These are phyloP conservation scores for Coremacera marginata DNA, from an alignment of 2,888 invertebrate species.

Conservation along the genomic window DNA sequence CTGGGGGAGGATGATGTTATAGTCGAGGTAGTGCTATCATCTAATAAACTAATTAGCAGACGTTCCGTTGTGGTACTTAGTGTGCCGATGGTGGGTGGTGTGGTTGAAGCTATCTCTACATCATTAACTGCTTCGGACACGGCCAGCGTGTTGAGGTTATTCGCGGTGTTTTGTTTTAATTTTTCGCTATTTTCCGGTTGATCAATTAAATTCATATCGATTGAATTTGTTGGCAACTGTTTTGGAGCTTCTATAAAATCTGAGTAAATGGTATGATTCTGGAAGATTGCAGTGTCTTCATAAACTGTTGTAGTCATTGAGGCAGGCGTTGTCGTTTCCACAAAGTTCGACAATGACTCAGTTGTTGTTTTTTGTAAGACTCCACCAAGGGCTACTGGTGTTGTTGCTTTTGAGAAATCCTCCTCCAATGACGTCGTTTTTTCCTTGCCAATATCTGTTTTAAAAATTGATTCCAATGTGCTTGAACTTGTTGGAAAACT, in stretches of 20 bases:
- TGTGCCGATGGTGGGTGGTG: slow-evolving; percentile 50
- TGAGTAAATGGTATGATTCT: slow-evolving; percentile 18
- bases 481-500: slow-evolving; percentile 40
- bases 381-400: slow-evolving; percentile 42
- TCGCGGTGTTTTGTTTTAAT: slow-evolving; percentile 26
- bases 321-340: not conserved
- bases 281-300: slow-evolving; percentile 1
- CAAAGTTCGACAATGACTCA: slow-evolving; percentile 16
- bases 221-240: slow-evolving; percentile 57
- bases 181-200: slow-evolving; percentile 43
- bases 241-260: slow-evolving; percentile 13
- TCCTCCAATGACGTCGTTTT: slow-evolving; percentile 34
- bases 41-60: slow-evolving; percentile 54
- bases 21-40: slow-evolving; percentile 51
- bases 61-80: slow-evolving; percentile 52
- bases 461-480: slow-evolving; percentile 42
- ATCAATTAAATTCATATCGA: slow-evolving; percentile 63
- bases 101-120: slow-evolving; percentile 42
- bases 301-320: slow-evolving; percentile 11
- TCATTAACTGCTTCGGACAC: slow-evolving; percentile 43
- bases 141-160: slow-evolving; percentile 31
- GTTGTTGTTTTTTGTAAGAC: slow-evolving; percentile 10
- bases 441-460: slow-evolving; percentile 10
- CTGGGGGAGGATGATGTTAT: slow-evolving; percentile 39
- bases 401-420: slow-evolving; percentile 33